phyloP scores from a whole-genome alignment of 2,888 invertebrate species.

The Drosophila birchii region DNA sequence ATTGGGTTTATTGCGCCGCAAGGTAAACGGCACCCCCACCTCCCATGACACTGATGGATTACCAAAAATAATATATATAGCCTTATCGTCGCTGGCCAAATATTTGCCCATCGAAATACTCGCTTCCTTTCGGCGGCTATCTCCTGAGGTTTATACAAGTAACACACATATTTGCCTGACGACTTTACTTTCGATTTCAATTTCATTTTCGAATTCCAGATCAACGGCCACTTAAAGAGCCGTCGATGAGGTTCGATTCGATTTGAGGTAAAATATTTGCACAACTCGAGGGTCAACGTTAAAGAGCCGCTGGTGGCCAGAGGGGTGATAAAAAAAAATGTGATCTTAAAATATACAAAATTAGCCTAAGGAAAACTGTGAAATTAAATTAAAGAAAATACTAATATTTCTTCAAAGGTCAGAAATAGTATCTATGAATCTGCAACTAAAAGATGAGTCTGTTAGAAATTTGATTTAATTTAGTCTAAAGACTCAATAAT shows the following conservation, averaged over 20 bases:
- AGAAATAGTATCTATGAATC: no score
- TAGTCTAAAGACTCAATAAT: background rate
- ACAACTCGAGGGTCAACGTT: slow-evolving; percentile 68
- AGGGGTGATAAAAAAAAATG: background rate
- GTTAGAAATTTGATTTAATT: background rate
- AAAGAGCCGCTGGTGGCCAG: slow-evolving; percentile 1
- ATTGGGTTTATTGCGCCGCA: slow-evolving; percentile 71
- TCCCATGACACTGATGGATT: slow-evolving; percentile 77
- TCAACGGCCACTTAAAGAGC: slow-evolving; percentile 20
- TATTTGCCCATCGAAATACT: slow-evolving; percentile 64
- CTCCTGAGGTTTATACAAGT: slow-evolving; percentile 8
- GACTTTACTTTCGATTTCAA: slow-evolving; percentile 66
- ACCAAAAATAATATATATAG: slow-evolving; percentile 37
- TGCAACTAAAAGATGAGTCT: background rate
- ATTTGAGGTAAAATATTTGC: slow-evolving; percentile 68
- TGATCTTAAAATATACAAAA: background rate
- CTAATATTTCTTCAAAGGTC: no score
- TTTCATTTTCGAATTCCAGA: slow-evolving; percentile 40
- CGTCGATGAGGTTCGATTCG: slow-evolving; percentile 31
- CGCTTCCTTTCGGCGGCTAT: slow-evolving; percentile 45
- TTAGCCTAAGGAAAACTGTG: background rate
- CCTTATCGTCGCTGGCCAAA: slow-evolving; percentile 51
- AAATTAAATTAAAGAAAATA: background rate
- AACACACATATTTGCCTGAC: slow-evolving; percentile 54
- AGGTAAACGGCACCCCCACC: slow-evolving; percentile 52